Conservation (phyloP, 2,797 vertebrate genomes). For the Phoxinus dragarum region DNA sequence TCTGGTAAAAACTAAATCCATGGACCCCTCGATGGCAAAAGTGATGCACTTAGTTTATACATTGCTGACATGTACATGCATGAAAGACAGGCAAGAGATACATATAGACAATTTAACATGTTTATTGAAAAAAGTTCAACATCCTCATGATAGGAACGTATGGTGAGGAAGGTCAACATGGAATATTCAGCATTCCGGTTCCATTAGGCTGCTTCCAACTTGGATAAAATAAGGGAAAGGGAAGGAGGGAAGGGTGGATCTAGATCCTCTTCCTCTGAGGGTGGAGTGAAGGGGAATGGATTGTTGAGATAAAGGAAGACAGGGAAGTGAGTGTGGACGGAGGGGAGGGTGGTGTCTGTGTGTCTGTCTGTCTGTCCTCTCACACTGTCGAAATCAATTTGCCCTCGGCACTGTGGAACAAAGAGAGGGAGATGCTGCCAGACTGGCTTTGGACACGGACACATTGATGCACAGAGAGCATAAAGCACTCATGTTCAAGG, state of each 20-base stretch:
- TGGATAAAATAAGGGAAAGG: slow-evolving; percentile 44
- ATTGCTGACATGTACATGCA: slow-evolving; percentile 73
- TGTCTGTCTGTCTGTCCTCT: slow-evolving; percentile 83
- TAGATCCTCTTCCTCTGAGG: slow-evolving; percentile 59
- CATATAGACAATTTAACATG: slow-evolving; percentile 60
- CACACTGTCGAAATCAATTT: slow-evolving; percentile 99
- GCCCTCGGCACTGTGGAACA: slow-evolving; percentile 92
- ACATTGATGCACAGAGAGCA: slow-evolving; percentile 57
- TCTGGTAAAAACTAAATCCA: background rate
- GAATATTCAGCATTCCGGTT: slow-evolving; percentile 49
- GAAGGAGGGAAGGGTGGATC: slow-evolving; percentile 57
- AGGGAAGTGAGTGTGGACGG: slow-evolving; percentile 64
- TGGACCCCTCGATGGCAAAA: slow-evolving; percentile 1
- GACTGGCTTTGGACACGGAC: slow-evolving; percentile 63
- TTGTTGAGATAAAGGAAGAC: slow-evolving; percentile 54
- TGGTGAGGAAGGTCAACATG: slow-evolving; percentile 47
- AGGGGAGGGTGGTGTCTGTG: slow-evolving; percentile 56
- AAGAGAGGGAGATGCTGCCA: slow-evolving; percentile 85
- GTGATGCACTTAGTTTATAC: slow-evolving; percentile 35
- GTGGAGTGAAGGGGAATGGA: slow-evolving; percentile 39
- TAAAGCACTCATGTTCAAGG: slow-evolving; percentile 44
- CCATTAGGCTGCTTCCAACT: slow-evolving; percentile 36
- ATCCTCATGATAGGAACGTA: slow-evolving; percentile 46
- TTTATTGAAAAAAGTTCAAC: slow-evolving; percentile 51
- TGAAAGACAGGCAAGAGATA: slow-evolving; percentile 73